Evolutionary conservation across 2,113 vertebrate genomes (phyloP).

Genomic region (Capra hircus): DNA sequence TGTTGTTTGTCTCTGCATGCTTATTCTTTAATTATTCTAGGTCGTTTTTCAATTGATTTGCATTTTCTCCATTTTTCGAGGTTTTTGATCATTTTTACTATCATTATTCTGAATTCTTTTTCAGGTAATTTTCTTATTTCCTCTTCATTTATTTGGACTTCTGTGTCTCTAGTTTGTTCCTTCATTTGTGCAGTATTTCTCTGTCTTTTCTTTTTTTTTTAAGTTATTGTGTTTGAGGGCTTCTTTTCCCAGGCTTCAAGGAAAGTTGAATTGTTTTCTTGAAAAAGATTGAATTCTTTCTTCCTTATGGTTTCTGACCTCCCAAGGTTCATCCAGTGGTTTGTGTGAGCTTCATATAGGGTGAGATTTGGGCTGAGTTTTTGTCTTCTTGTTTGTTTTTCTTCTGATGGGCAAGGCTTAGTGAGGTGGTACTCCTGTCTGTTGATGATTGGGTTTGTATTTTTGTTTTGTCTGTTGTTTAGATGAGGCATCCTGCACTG

Average conservation of each 20-base stretch:
- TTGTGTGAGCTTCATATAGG: background rate
- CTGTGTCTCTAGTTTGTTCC: background rate
- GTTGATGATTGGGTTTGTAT: background rate
- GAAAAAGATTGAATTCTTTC: background rate
- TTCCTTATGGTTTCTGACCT: background rate
- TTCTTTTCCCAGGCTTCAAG: background rate
- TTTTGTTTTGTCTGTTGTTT: background rate
- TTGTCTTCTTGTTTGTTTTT: background rate
- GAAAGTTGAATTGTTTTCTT: background rate
- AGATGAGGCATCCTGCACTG: background rate
- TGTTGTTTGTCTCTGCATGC: background rate
- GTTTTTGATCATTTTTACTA: background rate
- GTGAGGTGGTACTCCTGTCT: background rate
- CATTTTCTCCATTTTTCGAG: background rate
- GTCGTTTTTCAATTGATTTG: background rate
- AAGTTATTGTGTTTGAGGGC: background rate
- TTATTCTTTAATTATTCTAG: background rate
- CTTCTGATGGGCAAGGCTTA: background rate
- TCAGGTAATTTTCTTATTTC: background rate
- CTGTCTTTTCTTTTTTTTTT: background rate
- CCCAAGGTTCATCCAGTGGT: background rate
- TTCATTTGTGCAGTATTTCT: background rate
- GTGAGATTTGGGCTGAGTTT: background rate
- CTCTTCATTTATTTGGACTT: background rate
- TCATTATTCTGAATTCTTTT: background rate